These are phyloP conservation scores for Cranoglanis bouderius DNA, from an alignment of 2,113 vertebrate species.

Conservation along the genomic window DNA sequence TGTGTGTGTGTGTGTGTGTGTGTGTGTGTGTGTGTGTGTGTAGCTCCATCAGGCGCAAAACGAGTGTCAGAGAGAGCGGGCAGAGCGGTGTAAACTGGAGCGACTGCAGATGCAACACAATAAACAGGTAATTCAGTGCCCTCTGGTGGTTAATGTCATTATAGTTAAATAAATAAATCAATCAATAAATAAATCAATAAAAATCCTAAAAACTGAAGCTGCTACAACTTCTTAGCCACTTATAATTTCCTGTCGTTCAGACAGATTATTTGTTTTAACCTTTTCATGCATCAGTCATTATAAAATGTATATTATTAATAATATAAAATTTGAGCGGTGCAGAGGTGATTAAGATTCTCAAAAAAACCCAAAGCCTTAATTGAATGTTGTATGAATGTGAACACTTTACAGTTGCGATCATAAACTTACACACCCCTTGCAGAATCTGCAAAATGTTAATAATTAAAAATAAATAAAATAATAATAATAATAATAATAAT, in stretches of 20 bases:
- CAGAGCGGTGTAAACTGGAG: constrained; percentile 88
- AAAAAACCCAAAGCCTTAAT: too few relatives aligned
- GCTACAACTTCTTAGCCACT: not conserved
- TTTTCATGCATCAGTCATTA: too few relatives aligned
- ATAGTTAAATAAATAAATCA: not conserved
- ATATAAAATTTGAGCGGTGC: too few relatives aligned
- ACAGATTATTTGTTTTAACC: not conserved
- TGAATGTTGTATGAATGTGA: too few relatives aligned
- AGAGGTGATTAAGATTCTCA: too few relatives aligned
- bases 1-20: constrained; percentile 9
- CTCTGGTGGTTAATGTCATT: constrained; percentile 40
- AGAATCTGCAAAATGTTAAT: too few relatives aligned
- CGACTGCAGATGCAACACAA: constrained; percentile 86
- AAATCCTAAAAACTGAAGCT: not conserved
- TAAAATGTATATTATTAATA: too few relatives aligned
- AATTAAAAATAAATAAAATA: too few relatives aligned
- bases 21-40: constrained; percentile 23
- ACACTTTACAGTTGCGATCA: too few relatives aligned
- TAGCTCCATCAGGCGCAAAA: constrained; percentile 90
- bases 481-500: too few relatives aligned
- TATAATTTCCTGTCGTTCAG: not conserved
- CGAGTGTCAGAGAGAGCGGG: constrained; percentile 84
- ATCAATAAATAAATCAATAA: too few relatives aligned
- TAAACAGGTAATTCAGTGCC: constrained; percentile 82
- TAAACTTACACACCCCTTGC: too few relatives aligned